Percentiles rank a stretch among this genome's conserved stretches.
Conservation (phyloP, 1,140 invertebrate genomes). For the Telenomus remus region DNA sequence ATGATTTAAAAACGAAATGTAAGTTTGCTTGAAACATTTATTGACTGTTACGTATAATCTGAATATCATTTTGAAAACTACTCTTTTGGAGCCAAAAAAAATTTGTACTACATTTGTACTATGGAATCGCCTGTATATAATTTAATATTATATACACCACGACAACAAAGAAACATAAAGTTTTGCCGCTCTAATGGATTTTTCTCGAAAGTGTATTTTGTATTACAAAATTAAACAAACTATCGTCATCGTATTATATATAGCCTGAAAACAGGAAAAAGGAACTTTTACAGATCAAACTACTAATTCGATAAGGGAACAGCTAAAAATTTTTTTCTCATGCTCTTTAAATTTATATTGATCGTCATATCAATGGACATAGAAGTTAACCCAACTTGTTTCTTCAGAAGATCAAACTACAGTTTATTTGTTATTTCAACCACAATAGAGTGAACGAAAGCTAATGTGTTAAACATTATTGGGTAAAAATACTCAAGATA, state of each 20-base stretch:
- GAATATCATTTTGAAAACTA: slow-evolving; percentile 35
- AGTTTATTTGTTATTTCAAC: slow-evolving; percentile 30
- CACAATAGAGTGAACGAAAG: too few relatives aligned
- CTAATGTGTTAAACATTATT: too few relatives aligned
- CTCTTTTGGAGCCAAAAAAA: slow-evolving; percentile 46
- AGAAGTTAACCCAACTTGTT: slow-evolving; percentile 18
- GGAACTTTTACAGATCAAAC: too few relatives aligned
- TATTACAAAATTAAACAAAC: slow-evolving; percentile 43
- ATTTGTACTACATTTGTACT: slow-evolving; percentile 57
- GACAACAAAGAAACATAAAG: slow-evolving; percentile 57
- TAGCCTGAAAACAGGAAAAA: too few relatives aligned
- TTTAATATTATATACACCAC: slow-evolving; percentile 54
- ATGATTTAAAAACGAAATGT: slow-evolving; percentile 18
- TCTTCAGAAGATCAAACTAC: slow-evolving; percentile 18
- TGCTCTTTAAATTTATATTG: slow-evolving; percentile 28
- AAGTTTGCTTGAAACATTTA: slow-evolving; percentile 37
- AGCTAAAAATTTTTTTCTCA: too few relatives aligned
- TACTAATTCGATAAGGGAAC: too few relatives aligned
- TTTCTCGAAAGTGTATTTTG: slow-evolving; percentile 58
- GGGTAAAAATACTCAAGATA: too few relatives aligned
- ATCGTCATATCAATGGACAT: slow-evolving; percentile 45
- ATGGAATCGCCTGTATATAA: slow-evolving; percentile 54
- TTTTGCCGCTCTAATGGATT: slow-evolving; percentile 48
- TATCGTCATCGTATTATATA: slow-evolving; percentile 30
- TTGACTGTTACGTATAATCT: slow-evolving; percentile 11